phyloP scores from a whole-genome alignment of 2,797 vertebrate genomes.

The Poeciliopsis turneri region DNA sequence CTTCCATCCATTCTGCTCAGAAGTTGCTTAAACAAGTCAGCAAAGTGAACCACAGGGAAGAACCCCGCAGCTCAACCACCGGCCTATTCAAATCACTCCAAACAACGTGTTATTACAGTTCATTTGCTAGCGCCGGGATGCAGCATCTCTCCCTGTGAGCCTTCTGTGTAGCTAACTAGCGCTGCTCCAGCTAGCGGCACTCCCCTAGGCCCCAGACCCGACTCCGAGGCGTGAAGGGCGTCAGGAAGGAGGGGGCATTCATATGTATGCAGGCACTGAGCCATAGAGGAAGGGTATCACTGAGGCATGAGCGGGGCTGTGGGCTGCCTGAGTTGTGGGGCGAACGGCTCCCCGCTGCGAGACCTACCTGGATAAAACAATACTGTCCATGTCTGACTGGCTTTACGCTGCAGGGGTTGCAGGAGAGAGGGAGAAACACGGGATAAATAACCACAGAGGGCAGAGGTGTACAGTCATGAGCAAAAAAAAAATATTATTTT shows the following conservation, averaged over 20 bases:
- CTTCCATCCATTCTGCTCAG: background rate
- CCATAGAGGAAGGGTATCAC: constrained; percentile 67
- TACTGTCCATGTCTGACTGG: constrained; percentile 79
- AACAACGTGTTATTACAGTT: constrained; percentile 56
- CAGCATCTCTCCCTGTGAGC: constrained; percentile 17
- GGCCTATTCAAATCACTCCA: constrained; percentile 59
- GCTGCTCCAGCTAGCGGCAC: constrained; percentile 50
- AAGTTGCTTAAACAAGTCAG: constrained; percentile 40
- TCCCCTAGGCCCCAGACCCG: constrained; percentile 51
- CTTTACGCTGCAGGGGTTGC: constrained; percentile 61
- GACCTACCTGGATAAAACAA: constrained; percentile 76
- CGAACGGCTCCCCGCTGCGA: constrained; percentile 69
- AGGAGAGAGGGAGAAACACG: constrained; percentile 33
- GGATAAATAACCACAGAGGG: constrained; percentile 16
- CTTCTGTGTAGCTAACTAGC: constrained; percentile 28
- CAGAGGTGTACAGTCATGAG: constrained; percentile 7
- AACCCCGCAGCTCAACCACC: constrained; percentile 35
- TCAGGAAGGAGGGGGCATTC: constrained; percentile 65
- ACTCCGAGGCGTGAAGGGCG: constrained; percentile 71
- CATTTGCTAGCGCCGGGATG: constrained; percentile 41
- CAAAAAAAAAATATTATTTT: background rate
- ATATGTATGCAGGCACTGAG: constrained; percentile 77
- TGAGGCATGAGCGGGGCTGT: constrained; percentile 69
- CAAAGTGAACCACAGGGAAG: constrained; percentile 45
- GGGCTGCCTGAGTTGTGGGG: constrained; percentile 64